Conservation (phyloP, 2,888 invertebrate species). For the Morpho deidamia region DNA sequence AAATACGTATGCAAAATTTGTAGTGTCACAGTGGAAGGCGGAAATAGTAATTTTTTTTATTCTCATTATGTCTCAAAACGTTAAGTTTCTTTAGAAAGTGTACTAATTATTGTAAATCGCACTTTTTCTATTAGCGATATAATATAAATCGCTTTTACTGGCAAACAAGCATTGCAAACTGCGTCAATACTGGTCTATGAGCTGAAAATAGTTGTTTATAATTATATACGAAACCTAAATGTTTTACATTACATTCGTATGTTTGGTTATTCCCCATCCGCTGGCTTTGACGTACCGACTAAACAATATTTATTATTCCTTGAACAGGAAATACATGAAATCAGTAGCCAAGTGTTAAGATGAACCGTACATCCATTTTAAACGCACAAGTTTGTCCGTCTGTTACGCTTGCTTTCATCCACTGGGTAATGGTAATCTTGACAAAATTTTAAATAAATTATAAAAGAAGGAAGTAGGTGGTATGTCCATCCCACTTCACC, state of each 20-base stretch:
- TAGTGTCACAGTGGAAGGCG: no score
- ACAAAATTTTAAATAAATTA: no score
- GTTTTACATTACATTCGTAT: constrained; percentile 18
- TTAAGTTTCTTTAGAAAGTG: no score
- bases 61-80: no score
- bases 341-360: background rate
- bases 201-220: constrained; percentile 30
- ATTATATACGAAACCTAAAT: constrained; percentile 24
- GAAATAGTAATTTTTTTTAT: no score
- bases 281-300: constrained; percentile 19
- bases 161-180: constrained; percentile 17
- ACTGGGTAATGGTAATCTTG: no score
- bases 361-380: background rate
- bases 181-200: constrained; percentile 32
- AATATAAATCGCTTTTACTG: constrained; percentile 1
- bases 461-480: no score
- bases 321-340: background rate
- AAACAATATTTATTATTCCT: constrained; percentile 7
- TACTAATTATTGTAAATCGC: no score
- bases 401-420: no score
- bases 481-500: no score
- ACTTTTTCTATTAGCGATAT: background rate
- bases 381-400: no score
- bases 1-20: no score
- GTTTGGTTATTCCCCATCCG: constrained; percentile 20